Percentiles rank a stretch among this genome's conserved stretches.
phyloP scores from a whole-genome alignment of 2,113 vertebrate species.

The Nothoprocta pentlandii region DNA sequence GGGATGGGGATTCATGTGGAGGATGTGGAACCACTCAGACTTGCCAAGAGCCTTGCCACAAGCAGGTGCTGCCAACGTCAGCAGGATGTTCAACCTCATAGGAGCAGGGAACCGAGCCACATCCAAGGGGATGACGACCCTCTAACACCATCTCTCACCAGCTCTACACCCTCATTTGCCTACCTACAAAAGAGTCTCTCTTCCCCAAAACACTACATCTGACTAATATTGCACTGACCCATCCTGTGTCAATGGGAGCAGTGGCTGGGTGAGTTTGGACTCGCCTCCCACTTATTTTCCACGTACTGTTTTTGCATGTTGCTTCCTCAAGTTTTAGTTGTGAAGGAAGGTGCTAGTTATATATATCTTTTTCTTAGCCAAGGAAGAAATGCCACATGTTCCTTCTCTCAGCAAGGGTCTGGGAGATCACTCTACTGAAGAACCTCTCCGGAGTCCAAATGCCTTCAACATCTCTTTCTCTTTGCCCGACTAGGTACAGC shows the following conservation, averaged over 20 bases:
- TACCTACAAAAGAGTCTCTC: neutral
- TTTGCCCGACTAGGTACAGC: neutral
- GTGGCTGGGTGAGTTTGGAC: neutral
- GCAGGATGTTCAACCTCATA: neutral
- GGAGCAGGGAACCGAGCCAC: neutral
- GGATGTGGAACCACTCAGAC: neutral
- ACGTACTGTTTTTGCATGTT: rapidly evolving
- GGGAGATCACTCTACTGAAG: neutral
- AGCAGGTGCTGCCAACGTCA: neutral
- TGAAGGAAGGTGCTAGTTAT: neutral
- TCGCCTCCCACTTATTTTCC: neutral
- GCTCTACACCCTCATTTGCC: neutral
- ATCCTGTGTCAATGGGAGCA: rapidly evolving
- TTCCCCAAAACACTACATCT: rapidly evolving
- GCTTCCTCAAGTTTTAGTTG: neutral
- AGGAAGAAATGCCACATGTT: neutral
- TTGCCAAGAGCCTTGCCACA: rapidly evolving
- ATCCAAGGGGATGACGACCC: no score
- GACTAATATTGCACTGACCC: neutral
- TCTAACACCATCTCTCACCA: neutral
- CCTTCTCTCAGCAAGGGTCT: neutral
- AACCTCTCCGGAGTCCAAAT: neutral
- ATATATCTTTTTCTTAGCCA: neutral
- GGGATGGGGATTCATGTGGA: neutral
- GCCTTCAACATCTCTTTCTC: neutral